phyloP scores from a whole-genome alignment of 1,140 invertebrate genomes.

The Calycopis cecrops region DNA sequence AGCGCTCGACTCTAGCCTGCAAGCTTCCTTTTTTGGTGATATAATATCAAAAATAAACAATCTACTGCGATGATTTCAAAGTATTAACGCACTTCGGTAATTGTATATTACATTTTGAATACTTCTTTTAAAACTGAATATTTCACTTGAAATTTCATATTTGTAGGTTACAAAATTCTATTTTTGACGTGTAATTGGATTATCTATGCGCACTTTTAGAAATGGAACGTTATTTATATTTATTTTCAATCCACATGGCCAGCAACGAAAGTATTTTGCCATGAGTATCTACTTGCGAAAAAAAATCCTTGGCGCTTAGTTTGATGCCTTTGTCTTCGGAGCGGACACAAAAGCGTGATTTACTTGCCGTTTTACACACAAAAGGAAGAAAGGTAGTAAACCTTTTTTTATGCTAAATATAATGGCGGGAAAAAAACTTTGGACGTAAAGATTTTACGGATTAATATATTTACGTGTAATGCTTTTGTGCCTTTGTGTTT shows the following conservation, averaged over 20 bases:
- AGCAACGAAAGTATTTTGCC: slow-evolving; percentile 49
- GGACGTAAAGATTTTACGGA: slow-evolving; percentile 7
- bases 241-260: not conserved
- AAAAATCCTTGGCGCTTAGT: slow-evolving; percentile 39
- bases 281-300: slow-evolving; percentile 52
- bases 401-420: slow-evolving; percentile 17
- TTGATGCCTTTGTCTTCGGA: slow-evolving; percentile 40
- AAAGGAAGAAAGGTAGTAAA: slow-evolving; percentile 34
- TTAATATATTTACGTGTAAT: slow-evolving; percentile 4
- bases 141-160: too few species aligned
- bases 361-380: slow-evolving; percentile 30
- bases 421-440: not conserved
- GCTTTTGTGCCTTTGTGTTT: not conserved
- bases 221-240: slow-evolving; percentile 4
- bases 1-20: too few species aligned
- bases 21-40: too few species aligned
- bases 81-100: too few species aligned
- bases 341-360: slow-evolving; percentile 25
- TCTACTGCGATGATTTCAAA: too few species aligned
- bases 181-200: too few species aligned
- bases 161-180: too few species aligned
- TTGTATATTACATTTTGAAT: too few species aligned
- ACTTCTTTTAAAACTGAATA: too few species aligned
- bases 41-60: too few species aligned
- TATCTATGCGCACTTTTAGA: too few species aligned